Percentiles rank a stretch among this genome's conserved stretches.
Conservation (phyloP, 2,113 vertebrate species). For the Hirundichthys speculiger region DNA sequence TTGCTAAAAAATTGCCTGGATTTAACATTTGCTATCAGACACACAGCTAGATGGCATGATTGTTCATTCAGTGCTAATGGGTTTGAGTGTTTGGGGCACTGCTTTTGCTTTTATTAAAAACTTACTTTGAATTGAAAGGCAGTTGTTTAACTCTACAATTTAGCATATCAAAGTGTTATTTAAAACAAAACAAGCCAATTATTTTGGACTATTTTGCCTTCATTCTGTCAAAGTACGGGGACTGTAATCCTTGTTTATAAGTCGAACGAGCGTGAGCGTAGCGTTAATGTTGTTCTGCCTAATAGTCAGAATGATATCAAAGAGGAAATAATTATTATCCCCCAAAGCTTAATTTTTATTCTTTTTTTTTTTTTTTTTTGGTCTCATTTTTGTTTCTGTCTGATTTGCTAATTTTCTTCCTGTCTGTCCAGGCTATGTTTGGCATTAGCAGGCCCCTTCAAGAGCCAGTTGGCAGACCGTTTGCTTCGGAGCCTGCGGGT, state of each 20-base stretch:
- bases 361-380: not conserved
- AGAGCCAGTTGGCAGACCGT: constrained; percentile 88
- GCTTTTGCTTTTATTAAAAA: too few species aligned
- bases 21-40: too few species aligned
- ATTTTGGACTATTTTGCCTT: too few species aligned
- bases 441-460: constrained; percentile 84
- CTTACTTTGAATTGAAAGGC: not conserved
- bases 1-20: too few species aligned
- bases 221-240: not conserved
- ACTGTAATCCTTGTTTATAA: not conserved
- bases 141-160: too few species aligned
- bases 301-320: not conserved
- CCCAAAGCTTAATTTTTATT: not conserved
- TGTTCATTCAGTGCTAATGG: too few species aligned
- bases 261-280: not conserved
- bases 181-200: not conserved
- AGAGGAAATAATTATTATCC: too few species aligned
- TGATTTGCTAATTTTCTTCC: constrained; percentile 28
- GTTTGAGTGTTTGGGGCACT: too few species aligned
- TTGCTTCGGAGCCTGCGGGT: constrained; percentile 90
- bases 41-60: too few species aligned
- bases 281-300: not conserved
- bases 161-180: too few species aligned
- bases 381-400: constrained; percentile 4
- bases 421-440: constrained; percentile 81